These are phyloP conservation scores for Pseudois nayaur DNA, from an alignment of 2,113 vertebrate genomes.

Conservation along the genomic window DNA sequence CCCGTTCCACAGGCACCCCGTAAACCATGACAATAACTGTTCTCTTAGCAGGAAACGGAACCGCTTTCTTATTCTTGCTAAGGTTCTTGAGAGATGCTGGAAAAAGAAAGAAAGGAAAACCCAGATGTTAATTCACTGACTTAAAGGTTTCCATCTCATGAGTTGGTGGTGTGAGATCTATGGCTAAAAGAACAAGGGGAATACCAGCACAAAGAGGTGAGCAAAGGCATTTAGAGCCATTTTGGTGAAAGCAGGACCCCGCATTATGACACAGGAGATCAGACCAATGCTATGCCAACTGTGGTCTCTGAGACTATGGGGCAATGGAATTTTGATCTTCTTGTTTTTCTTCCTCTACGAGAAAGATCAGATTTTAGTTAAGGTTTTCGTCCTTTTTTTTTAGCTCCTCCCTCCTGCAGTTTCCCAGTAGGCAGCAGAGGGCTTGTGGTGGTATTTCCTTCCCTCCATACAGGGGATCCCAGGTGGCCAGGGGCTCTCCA, in stretches of 20 bases:
- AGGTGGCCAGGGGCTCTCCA: neutral
- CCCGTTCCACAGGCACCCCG: rapidly evolving
- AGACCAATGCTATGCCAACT: neutral
- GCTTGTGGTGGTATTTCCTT: neutral
- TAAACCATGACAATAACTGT: rapidly evolving
- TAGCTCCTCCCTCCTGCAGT: neutral
- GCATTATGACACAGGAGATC: neutral
- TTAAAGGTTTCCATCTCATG: rapidly evolving
- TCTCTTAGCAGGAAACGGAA: constrained; percentile 33
- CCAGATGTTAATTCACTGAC: neutral
- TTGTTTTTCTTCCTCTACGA: neutral
- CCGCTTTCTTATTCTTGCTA: constrained; percentile 35
- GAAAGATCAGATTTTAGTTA: neutral
- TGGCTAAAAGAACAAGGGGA: neutral
- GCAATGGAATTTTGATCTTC: neutral
- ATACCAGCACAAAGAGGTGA: rapidly evolving
- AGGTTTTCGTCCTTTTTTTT: neutral
- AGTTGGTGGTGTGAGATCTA: neutral
- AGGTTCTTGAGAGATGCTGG: constrained; percentile 36
- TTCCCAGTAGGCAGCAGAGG: neutral
- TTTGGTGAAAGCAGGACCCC: neutral
- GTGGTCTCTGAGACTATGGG: neutral
- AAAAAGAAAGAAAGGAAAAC: neutral
- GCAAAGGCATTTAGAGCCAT: neutral
- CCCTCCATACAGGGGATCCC: no score